Conservation (phyloP, 2,888 invertebrate genomes). For the Agrochola lychnidis region DNA sequence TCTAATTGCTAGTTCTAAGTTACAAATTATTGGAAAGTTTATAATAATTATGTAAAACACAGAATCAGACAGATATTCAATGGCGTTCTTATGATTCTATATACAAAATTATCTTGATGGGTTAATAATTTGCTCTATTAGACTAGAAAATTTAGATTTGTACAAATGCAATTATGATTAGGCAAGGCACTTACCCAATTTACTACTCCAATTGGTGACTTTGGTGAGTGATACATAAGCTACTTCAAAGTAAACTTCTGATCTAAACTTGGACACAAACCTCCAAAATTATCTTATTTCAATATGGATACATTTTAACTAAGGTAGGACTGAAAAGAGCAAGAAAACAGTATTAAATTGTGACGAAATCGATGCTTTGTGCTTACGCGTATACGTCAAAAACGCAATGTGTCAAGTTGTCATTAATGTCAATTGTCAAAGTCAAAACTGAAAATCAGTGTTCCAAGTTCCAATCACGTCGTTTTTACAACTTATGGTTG, state of each 20-base stretch:
- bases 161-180: conserved; percentile 45
- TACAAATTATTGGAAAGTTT: conserved; percentile 22
- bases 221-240: conserved; percentile 60
- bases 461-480: not conserved
- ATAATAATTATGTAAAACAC: not conserved
- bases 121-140: conserved; percentile 24
- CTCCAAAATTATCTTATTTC: conserved; percentile 18
- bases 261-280: conserved; percentile 26
- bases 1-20: conserved; percentile 35
- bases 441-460: conserved; percentile 7
- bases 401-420: conserved; percentile 24
- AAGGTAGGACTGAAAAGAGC: conserved; percentile 22
- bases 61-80: not conserved
- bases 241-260: conserved; percentile 26
- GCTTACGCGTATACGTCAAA: conserved; percentile 60
- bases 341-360: conserved; percentile 28
- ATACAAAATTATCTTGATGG: not conserved
- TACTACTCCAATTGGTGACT: conserved; percentile 43
- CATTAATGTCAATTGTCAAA: conserved; percentile 18
- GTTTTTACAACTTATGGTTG: not conserved
- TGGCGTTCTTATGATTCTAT: not conserved
- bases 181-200: conserved; percentile 64
- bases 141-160: conserved; percentile 23
- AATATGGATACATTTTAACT: conserved; percentile 35
- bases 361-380: conserved; percentile 63